phyloP scores from a whole-genome alignment of 2,888 invertebrate genomes.

The Pristionchus maxplancki region DNA sequence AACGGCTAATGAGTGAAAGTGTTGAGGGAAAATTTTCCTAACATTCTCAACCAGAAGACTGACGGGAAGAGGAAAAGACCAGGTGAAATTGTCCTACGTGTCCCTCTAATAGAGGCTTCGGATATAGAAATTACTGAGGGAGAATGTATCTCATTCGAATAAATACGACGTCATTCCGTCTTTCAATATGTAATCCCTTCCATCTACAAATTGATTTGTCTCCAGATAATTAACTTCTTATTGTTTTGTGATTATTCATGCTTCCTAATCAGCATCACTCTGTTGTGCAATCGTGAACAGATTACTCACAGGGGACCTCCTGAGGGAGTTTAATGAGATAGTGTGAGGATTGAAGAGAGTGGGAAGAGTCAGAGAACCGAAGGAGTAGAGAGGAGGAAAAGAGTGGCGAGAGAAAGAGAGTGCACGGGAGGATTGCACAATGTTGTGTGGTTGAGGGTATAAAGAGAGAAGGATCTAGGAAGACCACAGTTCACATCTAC shows the following conservation, averaged over 20 bases:
- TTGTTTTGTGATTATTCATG: too few relatives aligned
- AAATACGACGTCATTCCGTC: too few relatives aligned
- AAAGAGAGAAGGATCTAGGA: background rate
- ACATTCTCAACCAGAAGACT: background rate
- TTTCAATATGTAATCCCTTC: too few relatives aligned
- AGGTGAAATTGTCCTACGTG: background rate
- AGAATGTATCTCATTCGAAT: background rate
- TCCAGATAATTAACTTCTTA: background rate
- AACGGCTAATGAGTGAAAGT: too few relatives aligned
- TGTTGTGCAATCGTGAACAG: background rate
- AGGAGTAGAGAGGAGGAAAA: background rate
- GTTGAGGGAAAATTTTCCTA: too few relatives aligned
- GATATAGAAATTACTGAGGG: too few relatives aligned
- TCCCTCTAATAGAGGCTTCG: background rate
- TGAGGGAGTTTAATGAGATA: background rate
- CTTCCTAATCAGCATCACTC: background rate
- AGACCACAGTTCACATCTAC: background rate
- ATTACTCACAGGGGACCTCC: background rate
- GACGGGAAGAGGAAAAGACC: background rate
- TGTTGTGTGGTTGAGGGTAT: background rate
- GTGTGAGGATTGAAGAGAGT: background rate
- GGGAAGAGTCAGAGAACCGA: background rate
- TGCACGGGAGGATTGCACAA: conserved; percentile 32
- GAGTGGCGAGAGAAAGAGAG: conserved; percentile 37
- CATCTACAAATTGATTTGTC: background rate